Evolutionary conservation across 1,140 invertebrate species (phyloP), one percentile per base, ranked within the genome.

Genomic region (Dendroctonus ponderosae): DNA sequence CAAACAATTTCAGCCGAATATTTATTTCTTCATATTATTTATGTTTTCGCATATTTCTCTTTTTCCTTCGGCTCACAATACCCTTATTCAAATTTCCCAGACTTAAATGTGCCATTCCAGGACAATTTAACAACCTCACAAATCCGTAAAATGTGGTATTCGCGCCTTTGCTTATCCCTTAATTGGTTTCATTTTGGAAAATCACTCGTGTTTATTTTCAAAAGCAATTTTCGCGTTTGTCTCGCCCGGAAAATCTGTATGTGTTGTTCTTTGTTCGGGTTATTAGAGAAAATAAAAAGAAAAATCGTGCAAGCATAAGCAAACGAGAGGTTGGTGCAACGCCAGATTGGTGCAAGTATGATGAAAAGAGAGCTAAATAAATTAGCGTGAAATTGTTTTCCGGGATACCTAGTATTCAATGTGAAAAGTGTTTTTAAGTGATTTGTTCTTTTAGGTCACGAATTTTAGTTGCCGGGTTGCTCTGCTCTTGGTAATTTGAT

Each of bases 131-230:
- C 56, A 8, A 8, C 52, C 52, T 54, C 38, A n/a, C 56, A 44
- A 58, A 58, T 44, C 56, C 42, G 41, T 46, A 48, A 62, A 62
- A 62, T 39, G 46, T 41, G 37, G 52, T 50, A 42, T 62, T 52
- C 42, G 8, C 49, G 39, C 49, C 60, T 62, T 41, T 52, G 7
- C 60, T 52, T 62, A 52, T 60, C 58, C 60, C 60, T 48, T 64
- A 64, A 64, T 64, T 64, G 52, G 62, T 64, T 64, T 64, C 62
- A 64, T 64, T 64, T 64, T 56, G 40, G 51, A 54, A 53, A 64
- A 64, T 64, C 62, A 64, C 52, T 64, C 62, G 51, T 64, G 62
- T 64, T 64, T 64, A 64, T 64, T 54, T 64, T 64, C 51, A 8
- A 40, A 38, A 64, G 62, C 62, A 64, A 64, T 64, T 64, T 64